These are phyloP conservation scores for Drosophila pseudotalamancana DNA, from an alignment of 2,888 invertebrate species.

Conservation along the genomic window DNA sequence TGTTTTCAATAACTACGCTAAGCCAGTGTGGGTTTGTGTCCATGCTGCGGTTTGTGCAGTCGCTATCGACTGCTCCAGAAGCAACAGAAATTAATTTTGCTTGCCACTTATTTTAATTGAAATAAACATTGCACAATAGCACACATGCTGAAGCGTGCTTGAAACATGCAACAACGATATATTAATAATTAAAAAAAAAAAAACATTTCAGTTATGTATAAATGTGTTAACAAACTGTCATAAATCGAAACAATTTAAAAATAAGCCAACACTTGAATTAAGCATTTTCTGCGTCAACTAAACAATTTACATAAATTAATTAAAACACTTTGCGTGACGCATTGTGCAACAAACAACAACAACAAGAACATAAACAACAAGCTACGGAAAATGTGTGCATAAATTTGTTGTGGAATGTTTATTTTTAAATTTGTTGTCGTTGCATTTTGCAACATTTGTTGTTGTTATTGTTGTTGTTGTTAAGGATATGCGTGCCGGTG, in stretches of 20 bases:
- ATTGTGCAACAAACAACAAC: slow-evolving; percentile 6
- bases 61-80: neutral
- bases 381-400: slow-evolving; percentile 17
- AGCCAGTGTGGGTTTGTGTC: neutral
- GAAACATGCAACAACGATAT: too few species aligned
- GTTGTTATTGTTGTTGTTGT: slow-evolving; percentile 16
- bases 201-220: too few species aligned
- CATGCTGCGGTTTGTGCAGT: neutral
- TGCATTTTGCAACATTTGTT: slow-evolving; percentile 36
- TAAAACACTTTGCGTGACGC: slow-evolving; percentile 43
- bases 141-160: too few species aligned
- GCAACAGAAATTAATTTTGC: too few species aligned
- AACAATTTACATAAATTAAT: slow-evolving; percentile 48
- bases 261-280: slow-evolving; percentile 22
- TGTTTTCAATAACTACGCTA: too few species aligned
- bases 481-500: slow-evolving; percentile 63
- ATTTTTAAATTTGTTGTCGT: slow-evolving; percentile 39
- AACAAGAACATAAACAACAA: slow-evolving; percentile 9
- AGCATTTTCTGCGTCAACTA: slow-evolving; percentile 15
- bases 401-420: slow-evolving; percentile 52
- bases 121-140: too few species aligned
- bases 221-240: neutral
- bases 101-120: too few species aligned
- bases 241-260: neutral
- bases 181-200: neutral